These are phyloP conservation scores for Paraplagusia blochii DNA, from an alignment of 2,113 vertebrate genomes.

Conservation along the genomic window DNA sequence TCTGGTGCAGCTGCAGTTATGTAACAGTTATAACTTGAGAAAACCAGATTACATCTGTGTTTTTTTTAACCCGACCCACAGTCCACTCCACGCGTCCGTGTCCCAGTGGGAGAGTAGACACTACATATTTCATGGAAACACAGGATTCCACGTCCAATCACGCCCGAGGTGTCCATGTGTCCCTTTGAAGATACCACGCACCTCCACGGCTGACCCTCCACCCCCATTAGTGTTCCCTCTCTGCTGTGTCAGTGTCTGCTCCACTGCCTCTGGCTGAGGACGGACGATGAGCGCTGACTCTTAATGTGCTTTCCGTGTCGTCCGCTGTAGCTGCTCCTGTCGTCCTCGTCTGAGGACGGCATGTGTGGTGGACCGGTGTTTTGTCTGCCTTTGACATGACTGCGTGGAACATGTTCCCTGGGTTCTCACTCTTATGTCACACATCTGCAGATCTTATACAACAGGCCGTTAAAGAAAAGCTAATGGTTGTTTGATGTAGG, in stretches of 20 bases:
- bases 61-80: neutral
- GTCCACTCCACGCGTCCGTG: neutral
- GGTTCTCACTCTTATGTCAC: neutral
- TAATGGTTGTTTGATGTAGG: no score
- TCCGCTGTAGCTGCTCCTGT: neutral
- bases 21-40: slow-evolving; percentile 23
- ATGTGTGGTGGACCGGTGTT: neutral
- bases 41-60: slow-evolving; percentile 7
- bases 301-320: slow-evolving; percentile 58
- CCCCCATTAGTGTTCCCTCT: neutral
- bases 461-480: no score
- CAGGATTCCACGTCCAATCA: slow-evolving; percentile 2
- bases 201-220: neutral
- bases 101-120: no score
- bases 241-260: slow-evolving; percentile 25
- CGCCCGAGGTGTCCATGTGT: neutral
- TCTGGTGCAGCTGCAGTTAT: slow-evolving; percentile 13
- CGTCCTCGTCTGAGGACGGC: slow-evolving; percentile 8
- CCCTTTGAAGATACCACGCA: neutral
- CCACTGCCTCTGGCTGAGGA: slow-evolving; percentile 20
- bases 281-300: neutral
- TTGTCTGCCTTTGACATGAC: neutral
- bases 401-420: neutral
- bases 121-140: slow-evolving; percentile 11
- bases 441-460: no score